These are phyloP conservation scores for Euspilapteryx auroguttella DNA, from an alignment of 2,888 invertebrate species.

Conservation along the genomic window DNA sequence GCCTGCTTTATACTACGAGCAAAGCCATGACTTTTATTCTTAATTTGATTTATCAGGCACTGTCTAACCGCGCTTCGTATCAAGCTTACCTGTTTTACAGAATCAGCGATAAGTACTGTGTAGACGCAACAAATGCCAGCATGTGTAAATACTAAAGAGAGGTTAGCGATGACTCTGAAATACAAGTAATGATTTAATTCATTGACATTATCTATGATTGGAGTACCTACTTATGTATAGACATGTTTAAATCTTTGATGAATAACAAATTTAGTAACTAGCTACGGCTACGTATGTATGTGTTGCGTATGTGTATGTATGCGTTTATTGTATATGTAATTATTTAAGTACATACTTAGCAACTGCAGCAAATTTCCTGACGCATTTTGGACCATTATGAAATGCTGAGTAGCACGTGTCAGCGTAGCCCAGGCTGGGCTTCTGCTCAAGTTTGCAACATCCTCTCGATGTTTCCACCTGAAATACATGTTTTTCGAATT, in stretches of 20 bases:
- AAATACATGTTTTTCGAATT: too few relatives aligned
- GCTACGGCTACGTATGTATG: too few relatives aligned
- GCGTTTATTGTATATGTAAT: too few relatives aligned
- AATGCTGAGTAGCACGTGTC: slow-evolving; percentile 65
- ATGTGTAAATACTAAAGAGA: slow-evolving; percentile 67
- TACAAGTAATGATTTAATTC: slow-evolving; percentile 1
- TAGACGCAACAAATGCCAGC: slow-evolving; percentile 75
- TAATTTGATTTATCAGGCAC: too few relatives aligned
- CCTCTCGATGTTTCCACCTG: slow-evolving; percentile 46
- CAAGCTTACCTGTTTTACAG: slow-evolving; percentile 67
- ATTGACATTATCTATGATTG: too few relatives aligned
- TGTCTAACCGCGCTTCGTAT: too few relatives aligned
- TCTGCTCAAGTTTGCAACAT: slow-evolving; percentile 45
- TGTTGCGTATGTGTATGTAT: too few relatives aligned
- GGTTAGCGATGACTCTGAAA: slow-evolving; percentile 60
- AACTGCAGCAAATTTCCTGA: slow-evolving; percentile 39
- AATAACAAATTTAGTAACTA: too few relatives aligned
- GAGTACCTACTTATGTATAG: too few relatives aligned
- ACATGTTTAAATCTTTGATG: too few relatives aligned
- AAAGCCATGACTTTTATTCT: too few relatives aligned
- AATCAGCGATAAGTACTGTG: slow-evolving; percentile 72
- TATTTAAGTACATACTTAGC: slow-evolving; percentile 56
- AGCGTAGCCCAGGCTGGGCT: slow-evolving; percentile 60
- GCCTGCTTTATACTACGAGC: too few relatives aligned
- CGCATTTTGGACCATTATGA: slow-evolving; percentile 53